phyloP scores from a whole-genome alignment of 2,888 invertebrate genomes.

The Oligia strigilis region DNA sequence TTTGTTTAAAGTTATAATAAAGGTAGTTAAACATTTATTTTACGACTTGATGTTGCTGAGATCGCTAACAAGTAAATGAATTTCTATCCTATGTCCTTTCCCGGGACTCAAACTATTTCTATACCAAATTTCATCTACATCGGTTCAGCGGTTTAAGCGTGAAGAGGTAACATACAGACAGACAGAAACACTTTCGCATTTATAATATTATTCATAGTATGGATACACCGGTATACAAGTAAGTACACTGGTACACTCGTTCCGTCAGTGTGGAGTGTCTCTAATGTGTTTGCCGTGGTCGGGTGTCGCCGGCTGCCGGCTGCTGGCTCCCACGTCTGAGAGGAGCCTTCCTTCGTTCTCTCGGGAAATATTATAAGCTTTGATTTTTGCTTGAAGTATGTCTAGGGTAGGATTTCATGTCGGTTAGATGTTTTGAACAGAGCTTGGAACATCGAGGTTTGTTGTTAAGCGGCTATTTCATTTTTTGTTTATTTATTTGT shows the following conservation, averaged over 20 bases:
- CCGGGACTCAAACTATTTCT: too few relatives aligned
- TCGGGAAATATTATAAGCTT: conserved; percentile 36
- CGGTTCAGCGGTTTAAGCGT: too few relatives aligned
- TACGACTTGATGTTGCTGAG: too few relatives aligned
- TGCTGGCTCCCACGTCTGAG: conserved; percentile 58
- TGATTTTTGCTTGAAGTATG: conserved; percentile 33
- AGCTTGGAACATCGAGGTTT: background rate
- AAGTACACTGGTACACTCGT: conserved; percentile 10
- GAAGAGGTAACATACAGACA: too few relatives aligned
- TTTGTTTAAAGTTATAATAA: too few relatives aligned
- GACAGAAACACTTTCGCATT: too few relatives aligned
- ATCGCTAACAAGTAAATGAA: background rate
- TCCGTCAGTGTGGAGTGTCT: conserved; percentile 36
- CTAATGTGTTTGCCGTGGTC: conserved; percentile 63
- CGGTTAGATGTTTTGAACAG: background rate
- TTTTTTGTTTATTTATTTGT: too few relatives aligned
- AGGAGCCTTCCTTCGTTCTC: conserved; percentile 26
- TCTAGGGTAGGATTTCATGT: conserved; percentile 15
- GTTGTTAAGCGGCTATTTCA: too few relatives aligned
- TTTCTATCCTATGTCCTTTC: background rate
- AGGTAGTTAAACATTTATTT: too few relatives aligned
- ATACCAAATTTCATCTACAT: too few relatives aligned
- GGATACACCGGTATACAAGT: background rate
- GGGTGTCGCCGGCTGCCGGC: conserved; percentile 50
- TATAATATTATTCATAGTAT: too few relatives aligned